A percentile compares a stretch with the other conserved stretches of the same genome.
Evolutionary conservation across 1,140 invertebrate genomes (phyloP).

Genomic region (Drosophila kohkoa): DNA sequence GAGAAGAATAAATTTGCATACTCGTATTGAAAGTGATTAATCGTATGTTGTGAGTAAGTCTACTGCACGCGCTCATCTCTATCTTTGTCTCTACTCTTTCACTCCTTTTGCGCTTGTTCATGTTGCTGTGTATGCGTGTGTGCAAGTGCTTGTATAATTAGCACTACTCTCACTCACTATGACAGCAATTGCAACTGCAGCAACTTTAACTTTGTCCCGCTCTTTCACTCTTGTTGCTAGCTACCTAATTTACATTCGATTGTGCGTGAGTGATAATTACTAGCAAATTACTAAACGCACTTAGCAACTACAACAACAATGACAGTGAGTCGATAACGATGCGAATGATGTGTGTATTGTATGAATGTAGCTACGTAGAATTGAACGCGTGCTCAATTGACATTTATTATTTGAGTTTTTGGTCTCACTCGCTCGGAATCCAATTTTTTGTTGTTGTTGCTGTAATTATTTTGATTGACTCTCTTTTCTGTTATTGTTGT

Average conservation of each 20-base stretch:
- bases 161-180: slow-evolving; percentile 27
- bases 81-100: slow-evolving; percentile 2
- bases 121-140: background rate
- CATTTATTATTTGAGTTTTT: slow-evolving; percentile 69
- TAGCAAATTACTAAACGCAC: slow-evolving; percentile 80
- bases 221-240: slow-evolving; percentile 4
- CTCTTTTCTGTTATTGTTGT: slow-evolving; percentile 27
- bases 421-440: slow-evolving; percentile 14
- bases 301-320: slow-evolving; percentile 53
- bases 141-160: slow-evolving; percentile 49
- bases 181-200: slow-evolving; percentile 12
- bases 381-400: slow-evolving; percentile 62
- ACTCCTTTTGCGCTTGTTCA: slow-evolving; percentile 9
- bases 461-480: slow-evolving; percentile 63
- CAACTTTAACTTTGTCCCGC: slow-evolving; percentile 1
- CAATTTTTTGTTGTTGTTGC: slow-evolving; percentile 38
- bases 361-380: slow-evolving; percentile 2
- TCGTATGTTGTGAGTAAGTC: background rate
- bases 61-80: slow-evolving; percentile 10
- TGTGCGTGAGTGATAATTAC: slow-evolving; percentile 81
- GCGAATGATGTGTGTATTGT: background rate
- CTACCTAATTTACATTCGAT: slow-evolving; percentile 72
- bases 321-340: slow-evolving; percentile 16
- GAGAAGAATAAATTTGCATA: background rate
- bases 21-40: background rate